phyloP scores from a whole-genome alignment of 2,888 invertebrate genomes.

The Elgonia sp. region DNA sequence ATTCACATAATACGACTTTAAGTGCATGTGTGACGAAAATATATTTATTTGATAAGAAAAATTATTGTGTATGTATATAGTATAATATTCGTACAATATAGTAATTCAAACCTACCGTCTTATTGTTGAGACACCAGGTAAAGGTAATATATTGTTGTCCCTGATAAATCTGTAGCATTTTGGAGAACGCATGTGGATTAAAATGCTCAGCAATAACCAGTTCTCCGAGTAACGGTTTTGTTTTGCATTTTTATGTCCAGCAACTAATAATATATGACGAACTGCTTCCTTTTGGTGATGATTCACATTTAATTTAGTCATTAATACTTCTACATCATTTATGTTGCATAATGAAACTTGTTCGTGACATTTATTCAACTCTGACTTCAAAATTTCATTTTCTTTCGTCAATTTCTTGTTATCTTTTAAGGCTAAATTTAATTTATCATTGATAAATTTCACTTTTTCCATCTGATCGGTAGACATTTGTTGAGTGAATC shows the following conservation, averaged over 20 bases:
- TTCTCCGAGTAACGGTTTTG: conserved; percentile 37
- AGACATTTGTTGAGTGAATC: conserved; percentile 4
- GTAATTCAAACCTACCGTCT: conserved; percentile 7
- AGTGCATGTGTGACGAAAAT: no score
- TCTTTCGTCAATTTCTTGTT: conserved; percentile 35
- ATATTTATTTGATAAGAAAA: no score
- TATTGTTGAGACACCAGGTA: conserved; percentile 17
- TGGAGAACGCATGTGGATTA: conserved; percentile 39
- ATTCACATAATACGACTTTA: no score
- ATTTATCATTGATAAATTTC: neutral
- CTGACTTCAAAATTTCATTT: no score
- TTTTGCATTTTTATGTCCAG: conserved; percentile 16
- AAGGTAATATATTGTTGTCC: conserved; percentile 37
- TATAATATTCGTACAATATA: no score
- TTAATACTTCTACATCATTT: conserved; percentile 9
- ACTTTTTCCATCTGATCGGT: neutral
- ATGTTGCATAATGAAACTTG: no score
- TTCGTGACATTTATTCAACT: no score
- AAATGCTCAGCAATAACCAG: conserved; percentile 37
- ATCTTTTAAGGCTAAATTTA: neutral
- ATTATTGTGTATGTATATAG: no score
- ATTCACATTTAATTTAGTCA: conserved; percentile 27
- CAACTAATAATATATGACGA: conserved; percentile 8
- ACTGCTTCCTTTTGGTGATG: conserved; percentile 36
- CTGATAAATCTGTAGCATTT: conserved; percentile 22